These are phyloP conservation scores for Threskiornis aethiopicus DNA, from an alignment of 2,797 vertebrate species.

Conservation along the genomic window DNA sequence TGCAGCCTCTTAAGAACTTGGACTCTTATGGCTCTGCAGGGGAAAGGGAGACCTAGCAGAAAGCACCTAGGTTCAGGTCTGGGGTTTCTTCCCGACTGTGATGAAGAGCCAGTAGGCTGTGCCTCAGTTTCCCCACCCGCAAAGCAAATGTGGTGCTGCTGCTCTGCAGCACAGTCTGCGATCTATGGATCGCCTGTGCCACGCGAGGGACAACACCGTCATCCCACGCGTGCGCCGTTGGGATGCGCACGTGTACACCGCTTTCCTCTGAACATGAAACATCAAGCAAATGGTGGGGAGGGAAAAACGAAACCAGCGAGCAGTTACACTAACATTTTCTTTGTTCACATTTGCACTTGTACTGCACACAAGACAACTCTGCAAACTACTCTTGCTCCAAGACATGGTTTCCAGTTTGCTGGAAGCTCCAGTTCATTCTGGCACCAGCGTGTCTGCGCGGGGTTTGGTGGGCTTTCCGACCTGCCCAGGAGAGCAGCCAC, in stretches of 20 bases:
- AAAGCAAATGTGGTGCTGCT: background rate
- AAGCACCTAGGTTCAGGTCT: background rate
- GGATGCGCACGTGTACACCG: rapidly evolving
- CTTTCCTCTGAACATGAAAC: background rate
- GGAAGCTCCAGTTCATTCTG: background rate
- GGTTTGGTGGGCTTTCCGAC: background rate
- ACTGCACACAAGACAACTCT: no score
- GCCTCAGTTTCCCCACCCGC: background rate
- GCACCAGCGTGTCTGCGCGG: rapidly evolving
- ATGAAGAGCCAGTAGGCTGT: background rate
- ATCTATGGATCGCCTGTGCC: rapidly evolving
- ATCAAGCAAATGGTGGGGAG: background rate
- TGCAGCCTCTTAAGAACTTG: background rate
- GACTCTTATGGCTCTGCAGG: background rate
- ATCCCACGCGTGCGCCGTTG: rapidly evolving
- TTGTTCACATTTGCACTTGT: no score
- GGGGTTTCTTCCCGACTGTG: background rate
- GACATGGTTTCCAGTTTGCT: background rate
- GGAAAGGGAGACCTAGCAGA: background rate
- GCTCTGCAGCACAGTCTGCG: background rate
- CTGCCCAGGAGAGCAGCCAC: background rate
- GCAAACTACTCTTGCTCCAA: background rate
- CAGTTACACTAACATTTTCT: rapidly evolving
- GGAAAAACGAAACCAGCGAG: rapidly evolving
- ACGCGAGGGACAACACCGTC: rapidly evolving